Percentiles rank a stretch among this genome's conserved stretches.
Evolutionary conservation across 2,797 vertebrate genomes (phyloP).

Genomic region (Vultur gryphus): DNA sequence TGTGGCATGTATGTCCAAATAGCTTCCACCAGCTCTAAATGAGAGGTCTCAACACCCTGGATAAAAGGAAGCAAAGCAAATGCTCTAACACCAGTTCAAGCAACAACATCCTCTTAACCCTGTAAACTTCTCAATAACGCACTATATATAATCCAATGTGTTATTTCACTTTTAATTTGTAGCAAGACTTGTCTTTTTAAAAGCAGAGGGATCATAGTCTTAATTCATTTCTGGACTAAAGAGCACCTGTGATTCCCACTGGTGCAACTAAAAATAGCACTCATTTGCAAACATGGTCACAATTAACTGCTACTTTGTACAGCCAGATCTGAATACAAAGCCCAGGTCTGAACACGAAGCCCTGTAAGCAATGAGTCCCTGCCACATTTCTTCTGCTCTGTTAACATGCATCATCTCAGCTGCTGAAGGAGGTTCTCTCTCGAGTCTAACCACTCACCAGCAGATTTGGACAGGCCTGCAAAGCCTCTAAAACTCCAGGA

Average conservation of each 20-base stretch:
- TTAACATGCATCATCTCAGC: neutral
- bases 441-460: conserved; percentile 78
- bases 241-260: neutral
- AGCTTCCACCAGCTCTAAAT: conserved; percentile 96
- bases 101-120: neutral
- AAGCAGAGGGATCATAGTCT: neutral
- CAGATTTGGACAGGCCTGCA: conserved; percentile 93
- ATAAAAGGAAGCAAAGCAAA: conserved; percentile 64
- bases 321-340: neutral
- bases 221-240: neutral
- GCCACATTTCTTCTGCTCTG: neutral
- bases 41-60: conserved; percentile 97
- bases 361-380: neutral
- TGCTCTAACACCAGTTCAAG: conserved; percentile 7
- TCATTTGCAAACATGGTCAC: neutral
- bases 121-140: neutral
- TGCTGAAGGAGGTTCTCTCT: neutral
- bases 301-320: neutral
- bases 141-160: neutral
- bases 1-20: conserved; percentile 99
- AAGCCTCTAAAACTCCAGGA: conserved; percentile 94
- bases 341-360: neutral
- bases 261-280: neutral
- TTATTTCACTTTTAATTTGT: neutral
- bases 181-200: neutral